phyloP scores from a whole-genome alignment of 2,888 invertebrate species.

The Anaspis maculata region DNA sequence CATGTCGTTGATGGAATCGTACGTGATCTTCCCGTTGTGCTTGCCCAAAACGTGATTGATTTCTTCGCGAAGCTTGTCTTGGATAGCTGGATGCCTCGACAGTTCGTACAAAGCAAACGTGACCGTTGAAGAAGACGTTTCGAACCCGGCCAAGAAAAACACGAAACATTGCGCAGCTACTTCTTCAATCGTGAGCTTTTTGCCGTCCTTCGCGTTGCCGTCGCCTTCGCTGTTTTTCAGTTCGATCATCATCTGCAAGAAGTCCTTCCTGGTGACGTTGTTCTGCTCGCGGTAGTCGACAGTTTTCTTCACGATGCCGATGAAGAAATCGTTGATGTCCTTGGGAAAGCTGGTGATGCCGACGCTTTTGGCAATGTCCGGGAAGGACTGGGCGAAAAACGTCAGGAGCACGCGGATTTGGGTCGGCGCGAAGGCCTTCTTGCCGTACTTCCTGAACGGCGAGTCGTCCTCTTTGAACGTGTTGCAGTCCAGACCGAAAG shows the following conservation, averaged over 20 bases:
- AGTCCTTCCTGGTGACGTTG: slow-evolving; percentile 30
- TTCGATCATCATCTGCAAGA: slow-evolving; percentile 35
- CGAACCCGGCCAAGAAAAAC: slow-evolving; percentile 44
- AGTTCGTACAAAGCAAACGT: slow-evolving; percentile 38
- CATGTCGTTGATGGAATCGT: slow-evolving; percentile 41
- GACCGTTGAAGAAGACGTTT: slow-evolving; percentile 41
- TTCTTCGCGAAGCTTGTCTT: slow-evolving; percentile 40
- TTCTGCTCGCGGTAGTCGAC: slow-evolving; percentile 23
- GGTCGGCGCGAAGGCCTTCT: slow-evolving; percentile 19
- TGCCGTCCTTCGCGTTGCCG: slow-evolving; percentile 1
- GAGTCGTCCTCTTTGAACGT: slow-evolving; percentile 47
- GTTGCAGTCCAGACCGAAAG: slow-evolving; percentile 52
- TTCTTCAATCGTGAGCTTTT: slow-evolving; percentile 16
- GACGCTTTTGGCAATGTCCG: slow-evolving; percentile 12
- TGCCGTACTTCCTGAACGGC: slow-evolving; percentile 33
- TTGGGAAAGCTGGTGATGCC: slow-evolving; percentile 13
- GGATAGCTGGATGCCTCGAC: slow-evolving; percentile 37
- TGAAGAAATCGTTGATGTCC: slow-evolving; percentile 19
- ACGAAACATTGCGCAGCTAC: slow-evolving; percentile 39
- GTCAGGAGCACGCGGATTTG: neutral
- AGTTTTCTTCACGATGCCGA: slow-evolving; percentile 22
- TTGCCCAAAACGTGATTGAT: slow-evolving; percentile 28
- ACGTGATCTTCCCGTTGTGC: slow-evolving; percentile 34
- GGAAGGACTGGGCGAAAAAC: slow-evolving; percentile 30
- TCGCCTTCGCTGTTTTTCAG: slow-evolving; percentile 14